Conservation (phyloP, 2,888 invertebrate genomes). For the Dasypogon diadema region DNA sequence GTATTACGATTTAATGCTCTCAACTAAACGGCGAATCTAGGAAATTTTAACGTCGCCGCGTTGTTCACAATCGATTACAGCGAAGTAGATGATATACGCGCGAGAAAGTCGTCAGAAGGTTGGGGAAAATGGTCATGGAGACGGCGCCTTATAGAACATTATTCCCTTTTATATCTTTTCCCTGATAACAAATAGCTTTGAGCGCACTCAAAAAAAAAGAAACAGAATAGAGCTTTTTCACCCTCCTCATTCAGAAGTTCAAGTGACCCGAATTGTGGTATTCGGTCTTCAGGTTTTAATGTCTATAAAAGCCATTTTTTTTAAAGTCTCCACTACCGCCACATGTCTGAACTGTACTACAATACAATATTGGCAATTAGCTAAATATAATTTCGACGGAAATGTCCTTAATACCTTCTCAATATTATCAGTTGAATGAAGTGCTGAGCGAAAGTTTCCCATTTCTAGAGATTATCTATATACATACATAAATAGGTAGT, state of each 20-base stretch:
- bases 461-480: too few species aligned
- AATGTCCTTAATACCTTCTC: too few species aligned
- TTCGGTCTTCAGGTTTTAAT: slow-evolving; percentile 28
- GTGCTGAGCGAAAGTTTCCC: too few species aligned
- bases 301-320: slow-evolving; percentile 17
- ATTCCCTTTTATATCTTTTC: slow-evolving; percentile 27
- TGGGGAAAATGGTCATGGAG: slow-evolving; percentile 43
- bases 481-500: too few species aligned
- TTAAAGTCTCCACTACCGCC: neutral
- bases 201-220: slow-evolving; percentile 41
- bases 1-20: slow-evolving; percentile 8
- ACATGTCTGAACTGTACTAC: too few species aligned
- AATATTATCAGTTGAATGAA: too few species aligned
- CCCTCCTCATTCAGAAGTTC: slow-evolving; percentile 23
- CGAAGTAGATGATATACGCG: slow-evolving; percentile 31
- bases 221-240: slow-evolving; percentile 23
- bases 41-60: slow-evolving; percentile 54
- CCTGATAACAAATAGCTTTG: slow-evolving; percentile 33
- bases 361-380: too few species aligned
- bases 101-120: slow-evolving; percentile 21
- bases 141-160: slow-evolving; percentile 49
- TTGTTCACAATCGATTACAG: slow-evolving; percentile 58
- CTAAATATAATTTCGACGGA: too few species aligned
- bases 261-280: slow-evolving; percentile 35
- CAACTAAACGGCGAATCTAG: slow-evolving; percentile 32